phyloP scores from a whole-genome alignment of 1,140 invertebrate species.

The Drosophila jambulina region DNA sequence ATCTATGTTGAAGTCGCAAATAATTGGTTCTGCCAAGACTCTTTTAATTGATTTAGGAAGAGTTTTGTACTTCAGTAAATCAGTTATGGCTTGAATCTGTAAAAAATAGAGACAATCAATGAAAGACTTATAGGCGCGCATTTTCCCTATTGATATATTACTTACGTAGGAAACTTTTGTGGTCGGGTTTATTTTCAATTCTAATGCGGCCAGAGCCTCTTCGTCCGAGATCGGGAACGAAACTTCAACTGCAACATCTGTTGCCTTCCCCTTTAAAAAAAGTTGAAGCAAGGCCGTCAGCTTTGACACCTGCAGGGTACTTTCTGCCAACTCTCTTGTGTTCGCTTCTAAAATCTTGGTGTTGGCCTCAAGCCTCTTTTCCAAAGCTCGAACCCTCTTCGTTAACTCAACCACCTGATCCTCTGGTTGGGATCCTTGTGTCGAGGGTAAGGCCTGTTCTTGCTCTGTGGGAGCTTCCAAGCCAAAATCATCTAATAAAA shows the following conservation, averaged over 20 bases:
- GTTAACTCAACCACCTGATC: background rate
- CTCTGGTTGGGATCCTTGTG: background rate
- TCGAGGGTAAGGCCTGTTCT: background rate
- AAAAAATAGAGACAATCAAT: background rate
- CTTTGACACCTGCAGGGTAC: background rate
- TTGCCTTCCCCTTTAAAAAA: background rate
- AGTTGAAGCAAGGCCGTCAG: constrained; percentile 1
- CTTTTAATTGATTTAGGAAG: background rate
- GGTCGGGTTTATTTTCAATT: background rate
- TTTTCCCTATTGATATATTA: background rate
- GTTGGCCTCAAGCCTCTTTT: background rate
- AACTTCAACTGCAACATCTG: background rate
- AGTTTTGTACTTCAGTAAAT: background rate
- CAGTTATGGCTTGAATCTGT: background rate
- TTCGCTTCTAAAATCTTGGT: background rate
- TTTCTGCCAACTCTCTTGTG: background rate
- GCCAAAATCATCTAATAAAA: background rate
- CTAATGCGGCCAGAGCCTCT: background rate
- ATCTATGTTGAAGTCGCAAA: constrained; percentile 5
- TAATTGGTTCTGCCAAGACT: background rate
- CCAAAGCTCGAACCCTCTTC: background rate
- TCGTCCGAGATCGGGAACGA: background rate
- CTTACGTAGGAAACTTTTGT: background rate
- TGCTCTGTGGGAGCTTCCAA: background rate
- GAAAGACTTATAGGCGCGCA: background rate